Conservation (phyloP, 1,140 invertebrate genomes). For the Drosophila parvula region DNA sequence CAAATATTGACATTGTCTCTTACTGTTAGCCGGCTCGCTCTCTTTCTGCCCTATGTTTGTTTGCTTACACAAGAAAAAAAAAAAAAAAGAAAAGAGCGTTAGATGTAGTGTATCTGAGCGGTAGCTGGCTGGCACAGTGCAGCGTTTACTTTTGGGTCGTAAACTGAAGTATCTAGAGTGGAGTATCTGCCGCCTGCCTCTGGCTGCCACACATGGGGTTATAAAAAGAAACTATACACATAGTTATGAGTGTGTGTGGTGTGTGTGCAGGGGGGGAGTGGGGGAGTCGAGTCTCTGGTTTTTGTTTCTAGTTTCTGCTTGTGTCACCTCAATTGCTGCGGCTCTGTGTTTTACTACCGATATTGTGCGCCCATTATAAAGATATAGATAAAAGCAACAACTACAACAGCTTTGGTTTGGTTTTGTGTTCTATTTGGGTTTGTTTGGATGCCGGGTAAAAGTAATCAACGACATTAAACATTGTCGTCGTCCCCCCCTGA, state of each 20-base stretch:
- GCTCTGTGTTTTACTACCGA: slow-evolving; percentile 69
- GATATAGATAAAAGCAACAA: slow-evolving; percentile 63
- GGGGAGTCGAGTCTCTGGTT: slow-evolving; percentile 45
- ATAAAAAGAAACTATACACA: slow-evolving; percentile 43
- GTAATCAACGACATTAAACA: slow-evolving; percentile 81
- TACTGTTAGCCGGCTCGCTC: slow-evolving; percentile 56
- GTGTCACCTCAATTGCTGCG: slow-evolving; percentile 77
- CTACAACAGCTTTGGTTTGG: slow-evolving; percentile 55
- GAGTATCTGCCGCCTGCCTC: slow-evolving; percentile 10
- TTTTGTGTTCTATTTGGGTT: slow-evolving; percentile 55
- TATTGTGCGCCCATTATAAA: slow-evolving; percentile 80
- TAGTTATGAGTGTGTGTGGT: not conserved
- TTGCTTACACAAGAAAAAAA: slow-evolving; percentile 15
- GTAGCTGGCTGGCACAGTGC: slow-evolving; percentile 67
- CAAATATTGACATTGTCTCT: slow-evolving; percentile 71
- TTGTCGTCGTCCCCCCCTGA: slow-evolving; percentile 32
- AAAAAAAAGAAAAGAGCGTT: slow-evolving; percentile 38
- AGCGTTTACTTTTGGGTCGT: slow-evolving; percentile 67
- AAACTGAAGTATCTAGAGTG: slow-evolving; percentile 59
- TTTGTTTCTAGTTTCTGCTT: slow-evolving; percentile 43
- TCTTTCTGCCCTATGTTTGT: slow-evolving; percentile 19
- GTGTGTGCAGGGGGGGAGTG: too few species aligned
- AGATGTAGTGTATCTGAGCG: slow-evolving; percentile 49
- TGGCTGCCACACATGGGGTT: slow-evolving; percentile 4
- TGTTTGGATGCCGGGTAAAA: slow-evolving; percentile 63